Conservation (phyloP, 1,140 invertebrate genomes). For the Agrilus planipennis region DNA sequence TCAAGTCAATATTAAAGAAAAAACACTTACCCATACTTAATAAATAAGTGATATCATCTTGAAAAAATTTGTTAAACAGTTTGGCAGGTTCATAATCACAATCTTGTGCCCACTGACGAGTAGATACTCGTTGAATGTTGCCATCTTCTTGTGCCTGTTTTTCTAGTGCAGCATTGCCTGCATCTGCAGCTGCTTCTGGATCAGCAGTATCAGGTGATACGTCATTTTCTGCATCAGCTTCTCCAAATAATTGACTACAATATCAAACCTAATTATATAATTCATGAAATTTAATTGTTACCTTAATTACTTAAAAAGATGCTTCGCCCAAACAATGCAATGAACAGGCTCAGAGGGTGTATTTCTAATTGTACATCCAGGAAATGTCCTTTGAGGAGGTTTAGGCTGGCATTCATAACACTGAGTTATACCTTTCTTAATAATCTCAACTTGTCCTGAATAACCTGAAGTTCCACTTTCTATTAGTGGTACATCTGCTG, state of each 20-base stretch:
- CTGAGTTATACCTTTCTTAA: conserved; percentile 79
- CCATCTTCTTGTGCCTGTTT: conserved; percentile 38
- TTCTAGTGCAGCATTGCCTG: conserved; percentile 34
- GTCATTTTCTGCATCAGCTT: conserved; percentile 91
- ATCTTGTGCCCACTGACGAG: conserved; percentile 76
- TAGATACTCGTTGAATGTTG: conserved; percentile 73
- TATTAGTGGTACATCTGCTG: conserved; percentile 84
- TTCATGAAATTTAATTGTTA: neutral
- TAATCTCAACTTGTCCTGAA: conserved; percentile 82
- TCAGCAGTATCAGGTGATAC: conserved; percentile 95
- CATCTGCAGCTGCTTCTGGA: conserved; percentile 59
- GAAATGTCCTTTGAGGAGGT: conserved; percentile 82
- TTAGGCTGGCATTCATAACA: conserved; percentile 97
- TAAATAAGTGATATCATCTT: conserved; percentile 92
- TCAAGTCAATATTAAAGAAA: conserved; percentile 6
- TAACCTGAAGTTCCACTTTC: conserved; percentile 98
- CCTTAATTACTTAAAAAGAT: conserved; percentile 92
- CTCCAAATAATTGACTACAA: conserved; percentile 89
- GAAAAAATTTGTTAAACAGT: conserved; percentile 81
- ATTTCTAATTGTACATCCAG: conserved; percentile 97
- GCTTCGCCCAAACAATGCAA: conserved; percentile 99
- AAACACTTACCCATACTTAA: conserved; percentile 59
- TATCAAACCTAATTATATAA: neutral
- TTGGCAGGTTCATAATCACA: conserved; percentile 74
- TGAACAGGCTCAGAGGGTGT: conserved; percentile 99